phyloP scores from a whole-genome alignment of 2,888 invertebrate genomes.

The Ichneumoninae sp. region DNA sequence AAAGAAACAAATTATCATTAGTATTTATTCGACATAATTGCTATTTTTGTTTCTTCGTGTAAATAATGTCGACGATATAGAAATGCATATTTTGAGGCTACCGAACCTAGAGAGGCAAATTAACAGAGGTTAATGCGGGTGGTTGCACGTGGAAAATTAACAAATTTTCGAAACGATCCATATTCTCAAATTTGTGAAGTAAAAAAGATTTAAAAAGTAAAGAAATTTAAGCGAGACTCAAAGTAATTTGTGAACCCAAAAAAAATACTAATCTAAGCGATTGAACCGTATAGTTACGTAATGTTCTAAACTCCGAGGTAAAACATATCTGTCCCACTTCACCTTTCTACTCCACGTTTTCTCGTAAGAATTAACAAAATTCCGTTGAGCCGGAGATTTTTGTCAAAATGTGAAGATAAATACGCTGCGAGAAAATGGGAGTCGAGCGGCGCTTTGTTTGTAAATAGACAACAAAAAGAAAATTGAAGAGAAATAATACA shows the following conservation, averaged over 20 bases:
- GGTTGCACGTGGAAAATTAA: conserved; percentile 40
- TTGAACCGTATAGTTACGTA: conserved; percentile 58
- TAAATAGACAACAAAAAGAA: conserved; percentile 40
- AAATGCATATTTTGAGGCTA: conserved; percentile 60
- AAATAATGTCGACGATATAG: conserved; percentile 62
- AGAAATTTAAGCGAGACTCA: conserved; percentile 38
- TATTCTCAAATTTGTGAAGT: conserved; percentile 38
- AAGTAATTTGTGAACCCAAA: conserved; percentile 27
- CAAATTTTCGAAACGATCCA: conserved; percentile 16
- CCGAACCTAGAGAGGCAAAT: conserved; percentile 6
- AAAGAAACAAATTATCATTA: conserved; percentile 55
- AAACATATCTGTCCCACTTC: conserved; percentile 76
- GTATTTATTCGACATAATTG: conserved; percentile 70
- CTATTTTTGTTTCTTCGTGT: conserved; percentile 67
- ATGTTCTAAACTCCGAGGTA: conserved; percentile 72
- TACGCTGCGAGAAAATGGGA: not conserved
- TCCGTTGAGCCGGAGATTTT: not conserved
- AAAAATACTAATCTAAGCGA: conserved; percentile 24
- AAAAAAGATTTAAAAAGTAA: conserved; percentile 21
- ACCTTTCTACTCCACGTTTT: conserved; percentile 60
- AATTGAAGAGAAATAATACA: conserved; percentile 15
- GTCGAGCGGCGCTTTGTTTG: conserved; percentile 36
- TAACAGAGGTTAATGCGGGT: conserved; percentile 9
- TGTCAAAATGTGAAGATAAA: conserved; percentile 3
- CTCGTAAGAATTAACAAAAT: conserved; percentile 12